Conservation (phyloP, 2,113 vertebrate species). For the Menura novaehollandiae region DNA sequence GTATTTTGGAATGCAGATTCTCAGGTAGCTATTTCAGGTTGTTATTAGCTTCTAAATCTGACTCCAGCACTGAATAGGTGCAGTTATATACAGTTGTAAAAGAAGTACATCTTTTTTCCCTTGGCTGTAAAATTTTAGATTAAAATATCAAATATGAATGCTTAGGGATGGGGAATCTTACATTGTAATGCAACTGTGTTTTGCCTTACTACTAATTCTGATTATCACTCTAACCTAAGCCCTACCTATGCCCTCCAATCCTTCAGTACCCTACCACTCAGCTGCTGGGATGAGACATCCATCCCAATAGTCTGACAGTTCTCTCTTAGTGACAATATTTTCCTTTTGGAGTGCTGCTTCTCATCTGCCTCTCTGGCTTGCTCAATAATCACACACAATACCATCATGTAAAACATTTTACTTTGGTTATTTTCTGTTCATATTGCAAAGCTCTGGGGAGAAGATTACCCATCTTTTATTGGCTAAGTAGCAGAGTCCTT, state of each 20-base stretch:
- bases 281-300: not conserved
- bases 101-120: not conserved
- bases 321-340: not conserved
- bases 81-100: not conserved
- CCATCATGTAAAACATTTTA: conserved; percentile 24
- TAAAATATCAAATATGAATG: not conserved
- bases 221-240: not conserved
- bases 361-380: not conserved
- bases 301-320: not conserved
- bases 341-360: not conserved
- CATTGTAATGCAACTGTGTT: not conserved
- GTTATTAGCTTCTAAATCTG: not conserved
- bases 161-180: not conserved
- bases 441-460: conserved; percentile 13
- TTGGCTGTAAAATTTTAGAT: not conserved
- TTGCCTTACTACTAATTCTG: not conserved
- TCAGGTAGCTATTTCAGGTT: not conserved
- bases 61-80: not conserved
- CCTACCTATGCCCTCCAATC: not conserved
- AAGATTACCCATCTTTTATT: conserved; percentile 33
- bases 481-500: conserved; percentile 8
- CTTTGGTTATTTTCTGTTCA: conserved; percentile 26
- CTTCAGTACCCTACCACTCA: not conserved
- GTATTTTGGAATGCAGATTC: not conserved
- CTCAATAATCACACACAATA: not conserved